phyloP scores from a whole-genome alignment of 2,113 vertebrate genomes.

The Agapornis roseicollis region DNA sequence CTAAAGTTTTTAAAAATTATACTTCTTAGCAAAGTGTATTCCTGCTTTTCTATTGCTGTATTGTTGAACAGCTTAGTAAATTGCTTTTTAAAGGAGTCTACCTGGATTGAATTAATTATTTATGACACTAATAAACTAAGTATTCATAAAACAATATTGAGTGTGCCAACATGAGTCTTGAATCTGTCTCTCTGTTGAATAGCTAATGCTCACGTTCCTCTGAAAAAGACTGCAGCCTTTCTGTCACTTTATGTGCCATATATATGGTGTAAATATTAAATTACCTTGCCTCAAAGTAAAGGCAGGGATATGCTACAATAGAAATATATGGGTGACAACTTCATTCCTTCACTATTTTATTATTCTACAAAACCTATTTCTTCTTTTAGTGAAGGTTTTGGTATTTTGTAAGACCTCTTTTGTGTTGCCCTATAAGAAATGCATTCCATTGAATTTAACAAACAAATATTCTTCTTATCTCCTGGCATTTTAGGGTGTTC shows the following conservation, averaged over 20 bases:
- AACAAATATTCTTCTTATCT: not conserved
- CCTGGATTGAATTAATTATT: conserved; percentile 28
- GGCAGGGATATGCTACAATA: not conserved
- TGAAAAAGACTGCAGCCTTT: not conserved
- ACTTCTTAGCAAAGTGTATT: not conserved
- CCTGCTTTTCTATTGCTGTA: not conserved
- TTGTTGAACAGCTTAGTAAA: not conserved
- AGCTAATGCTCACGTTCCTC: not conserved
- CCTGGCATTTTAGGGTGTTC: not conserved
- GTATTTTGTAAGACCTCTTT: not conserved
- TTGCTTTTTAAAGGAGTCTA: conserved; percentile 4
- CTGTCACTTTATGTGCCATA: not conserved
- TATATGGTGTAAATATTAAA: not conserved
- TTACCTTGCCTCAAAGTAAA: not conserved
- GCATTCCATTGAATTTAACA: not conserved
- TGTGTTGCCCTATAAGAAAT: not conserved
- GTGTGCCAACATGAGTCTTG: not conserved
- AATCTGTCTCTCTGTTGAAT: not conserved
- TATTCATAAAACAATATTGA: not conserved
- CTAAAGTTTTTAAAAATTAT: not conserved
- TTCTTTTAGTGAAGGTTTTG: not conserved
- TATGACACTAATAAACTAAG: conserved; percentile 20
- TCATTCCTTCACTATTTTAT: not conserved
- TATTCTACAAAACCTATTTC: not conserved
- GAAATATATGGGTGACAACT: not conserved